phyloP scores from a whole-genome alignment of 1,140 invertebrate genomes.

The Neodiprion virginianus region DNA sequence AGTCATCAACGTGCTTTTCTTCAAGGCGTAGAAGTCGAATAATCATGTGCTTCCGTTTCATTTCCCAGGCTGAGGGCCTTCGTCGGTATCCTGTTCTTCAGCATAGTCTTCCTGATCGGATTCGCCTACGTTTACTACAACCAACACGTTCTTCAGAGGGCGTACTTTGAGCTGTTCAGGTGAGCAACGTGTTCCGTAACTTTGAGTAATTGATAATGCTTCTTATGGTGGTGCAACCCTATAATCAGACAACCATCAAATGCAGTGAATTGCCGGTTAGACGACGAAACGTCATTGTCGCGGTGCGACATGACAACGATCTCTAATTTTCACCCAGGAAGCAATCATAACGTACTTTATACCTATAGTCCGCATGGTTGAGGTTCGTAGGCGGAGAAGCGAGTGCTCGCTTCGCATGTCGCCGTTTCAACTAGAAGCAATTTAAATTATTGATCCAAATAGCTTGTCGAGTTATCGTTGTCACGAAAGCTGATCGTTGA shows the following conservation, averaged over 20 bases:
- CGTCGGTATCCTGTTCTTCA: conserved; percentile 80
- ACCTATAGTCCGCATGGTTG: too few species aligned
- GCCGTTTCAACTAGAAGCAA: neutral
- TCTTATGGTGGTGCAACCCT: too few species aligned
- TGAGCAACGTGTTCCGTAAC: conserved; percentile 21
- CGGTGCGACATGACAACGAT: neutral
- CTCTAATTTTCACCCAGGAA: neutral
- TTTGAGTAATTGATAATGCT: neutral
- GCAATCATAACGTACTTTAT: neutral
- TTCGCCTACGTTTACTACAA: conserved; percentile 85
- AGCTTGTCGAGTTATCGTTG: neutral
- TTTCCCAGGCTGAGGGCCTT: conserved; percentile 76
- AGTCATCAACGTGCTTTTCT: neutral
- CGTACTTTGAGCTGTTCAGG: conserved; percentile 82
- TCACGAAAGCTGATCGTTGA: neutral
- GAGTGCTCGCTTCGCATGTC: too few species aligned
- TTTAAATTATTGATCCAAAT: conserved; percentile 6
- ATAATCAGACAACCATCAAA: too few species aligned
- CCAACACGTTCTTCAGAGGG: conserved; percentile 79
- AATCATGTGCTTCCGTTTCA: conserved; percentile 14
- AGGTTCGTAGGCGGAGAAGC: too few species aligned
- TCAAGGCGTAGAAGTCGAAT: neutral
- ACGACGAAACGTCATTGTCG: neutral
- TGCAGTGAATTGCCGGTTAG: too few species aligned
- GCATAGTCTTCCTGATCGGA: conserved; percentile 79